phyloP scores from a whole-genome alignment of 2,113 vertebrate species.

The Alethe diademata region DNA sequence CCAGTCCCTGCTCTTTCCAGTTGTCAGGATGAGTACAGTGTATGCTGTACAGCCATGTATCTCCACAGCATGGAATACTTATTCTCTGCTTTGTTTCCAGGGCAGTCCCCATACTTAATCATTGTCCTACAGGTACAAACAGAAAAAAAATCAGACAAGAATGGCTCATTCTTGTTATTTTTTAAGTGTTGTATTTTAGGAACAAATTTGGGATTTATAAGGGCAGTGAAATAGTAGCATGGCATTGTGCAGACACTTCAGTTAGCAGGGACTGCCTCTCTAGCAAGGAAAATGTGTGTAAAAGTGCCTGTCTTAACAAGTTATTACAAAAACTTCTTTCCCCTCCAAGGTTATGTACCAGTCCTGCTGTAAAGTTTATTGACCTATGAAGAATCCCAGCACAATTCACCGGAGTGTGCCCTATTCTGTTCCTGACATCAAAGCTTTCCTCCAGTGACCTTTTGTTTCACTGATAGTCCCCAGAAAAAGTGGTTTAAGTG shows the following conservation, averaged over 20 bases:
- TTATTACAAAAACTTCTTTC: neutral
- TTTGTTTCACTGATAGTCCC: neutral
- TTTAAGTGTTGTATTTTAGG: neutral
- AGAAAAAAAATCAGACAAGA: neutral
- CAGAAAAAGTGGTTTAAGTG: neutral
- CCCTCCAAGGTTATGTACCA: neutral
- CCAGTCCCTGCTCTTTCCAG: neutral
- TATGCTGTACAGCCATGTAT: neutral
- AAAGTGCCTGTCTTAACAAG: neutral
- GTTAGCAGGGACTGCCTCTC: neutral
- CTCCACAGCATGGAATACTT: neutral
- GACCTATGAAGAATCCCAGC: neutral
- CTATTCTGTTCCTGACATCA: neutral
- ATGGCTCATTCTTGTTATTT: neutral
- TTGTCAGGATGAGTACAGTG: neutral
- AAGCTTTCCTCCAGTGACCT: neutral
- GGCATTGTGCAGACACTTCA: neutral
- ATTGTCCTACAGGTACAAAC: neutral
- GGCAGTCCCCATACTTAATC: neutral
- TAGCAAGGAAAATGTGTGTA: neutral
- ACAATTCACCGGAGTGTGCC: neutral
- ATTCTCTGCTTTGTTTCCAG: neutral
- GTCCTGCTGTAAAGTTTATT: slow-evolving; percentile 50
- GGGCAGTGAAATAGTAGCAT: neutral
- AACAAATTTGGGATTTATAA: neutral